Evolutionary conservation across 2,113 vertebrate species (phyloP).

Genomic region (Petrocephalus zakoni): DNA sequence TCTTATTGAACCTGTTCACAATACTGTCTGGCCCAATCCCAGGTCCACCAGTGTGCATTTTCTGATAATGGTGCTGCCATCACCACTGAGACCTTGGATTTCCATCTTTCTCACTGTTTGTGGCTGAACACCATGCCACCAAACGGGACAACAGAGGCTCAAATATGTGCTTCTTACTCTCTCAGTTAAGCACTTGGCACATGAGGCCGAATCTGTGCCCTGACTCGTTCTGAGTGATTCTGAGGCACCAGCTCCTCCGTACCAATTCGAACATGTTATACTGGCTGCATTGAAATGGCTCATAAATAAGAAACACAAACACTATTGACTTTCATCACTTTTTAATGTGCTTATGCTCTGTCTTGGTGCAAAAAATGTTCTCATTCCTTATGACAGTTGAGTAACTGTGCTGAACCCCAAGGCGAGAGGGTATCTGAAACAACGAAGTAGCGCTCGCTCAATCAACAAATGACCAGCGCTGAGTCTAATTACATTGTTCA

Average conservation of each 20-base stretch:
- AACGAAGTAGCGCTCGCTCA: background rate
- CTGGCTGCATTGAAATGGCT: background rate
- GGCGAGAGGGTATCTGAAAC: background rate
- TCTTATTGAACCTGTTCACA: conserved; percentile 24
- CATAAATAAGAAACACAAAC: background rate
- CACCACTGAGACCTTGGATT: background rate
- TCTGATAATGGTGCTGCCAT: background rate
- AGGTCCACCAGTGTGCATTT: background rate
- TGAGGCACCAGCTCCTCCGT: background rate
- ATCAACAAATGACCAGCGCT: background rate
- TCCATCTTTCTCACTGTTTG: background rate
- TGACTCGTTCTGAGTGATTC: background rate
- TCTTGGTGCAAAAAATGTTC: background rate
- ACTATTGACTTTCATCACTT: background rate
- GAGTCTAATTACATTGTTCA: background rate
- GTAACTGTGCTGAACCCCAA: background rate
- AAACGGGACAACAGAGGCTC: background rate
- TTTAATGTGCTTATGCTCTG: background rate
- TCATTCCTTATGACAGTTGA: background rate
- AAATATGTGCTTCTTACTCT: background rate
- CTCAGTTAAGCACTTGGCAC: background rate
- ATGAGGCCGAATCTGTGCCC: background rate
- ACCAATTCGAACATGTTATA: background rate
- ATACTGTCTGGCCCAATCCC: background rate
- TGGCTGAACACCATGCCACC: background rate